Evolutionary conservation across 2,113 vertebrate genomes (phyloP).

Genomic region (Gymnarchus niloticus): DNA sequence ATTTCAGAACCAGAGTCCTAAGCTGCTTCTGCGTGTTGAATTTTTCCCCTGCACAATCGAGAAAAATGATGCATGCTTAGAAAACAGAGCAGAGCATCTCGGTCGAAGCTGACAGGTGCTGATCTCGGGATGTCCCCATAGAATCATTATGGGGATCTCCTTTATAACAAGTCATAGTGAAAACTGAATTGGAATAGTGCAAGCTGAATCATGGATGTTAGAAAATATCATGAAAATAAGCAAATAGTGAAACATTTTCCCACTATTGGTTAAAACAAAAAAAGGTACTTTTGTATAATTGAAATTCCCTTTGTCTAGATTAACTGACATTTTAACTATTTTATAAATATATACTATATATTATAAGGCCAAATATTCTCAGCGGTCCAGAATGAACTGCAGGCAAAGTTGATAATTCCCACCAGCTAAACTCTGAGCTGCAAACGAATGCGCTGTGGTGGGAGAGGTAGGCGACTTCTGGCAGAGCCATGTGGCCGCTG

Average conservation of each 20-base stretch:
- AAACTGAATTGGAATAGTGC: not conserved
- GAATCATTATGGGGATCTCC: not conserved
- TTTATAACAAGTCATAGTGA: conserved; percentile 16
- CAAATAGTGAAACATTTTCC: not conserved
- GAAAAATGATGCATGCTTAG: not conserved
- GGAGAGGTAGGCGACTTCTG: not conserved
- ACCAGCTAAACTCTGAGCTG: not conserved
- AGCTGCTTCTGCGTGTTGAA: not conserved
- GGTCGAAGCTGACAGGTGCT: not conserved
- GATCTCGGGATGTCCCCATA: conserved; percentile 1
- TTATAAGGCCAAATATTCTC: not conserved
- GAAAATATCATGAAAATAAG: not conserved
- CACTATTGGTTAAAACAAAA: not conserved
- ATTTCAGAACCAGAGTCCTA: not conserved
- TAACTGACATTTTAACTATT: not conserved
- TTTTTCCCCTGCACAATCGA: conserved; percentile 7
- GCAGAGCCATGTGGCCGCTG: no score
- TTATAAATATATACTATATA: no score
- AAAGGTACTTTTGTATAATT: not conserved
- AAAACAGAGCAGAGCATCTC: not conserved
- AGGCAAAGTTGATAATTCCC: not conserved
- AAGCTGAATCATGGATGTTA: not conserved
- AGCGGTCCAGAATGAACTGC: not conserved
- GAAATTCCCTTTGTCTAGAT: not conserved
- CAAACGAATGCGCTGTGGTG: not conserved